Evolutionary conservation across 2,113 vertebrate species (phyloP).

Genomic region (Callospermophilus lateralis): DNA sequence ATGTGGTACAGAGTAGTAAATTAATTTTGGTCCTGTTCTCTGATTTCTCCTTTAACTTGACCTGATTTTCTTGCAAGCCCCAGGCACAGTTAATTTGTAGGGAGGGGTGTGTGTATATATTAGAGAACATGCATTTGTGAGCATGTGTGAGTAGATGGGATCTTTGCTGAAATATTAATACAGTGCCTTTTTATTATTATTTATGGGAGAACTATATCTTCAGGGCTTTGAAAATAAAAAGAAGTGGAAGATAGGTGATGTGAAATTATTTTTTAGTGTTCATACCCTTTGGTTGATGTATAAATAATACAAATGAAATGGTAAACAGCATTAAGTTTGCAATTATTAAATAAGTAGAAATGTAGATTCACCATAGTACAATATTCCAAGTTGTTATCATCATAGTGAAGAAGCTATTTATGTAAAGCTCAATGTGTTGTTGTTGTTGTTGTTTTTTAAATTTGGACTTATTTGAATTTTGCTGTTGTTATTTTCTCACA

Average conservation of each 20-base stretch:
- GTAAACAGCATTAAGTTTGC: slow-evolving; percentile 71
- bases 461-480: slow-evolving; percentile 67
- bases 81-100: slow-evolving; percentile 81
- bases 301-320: slow-evolving; percentile 81
- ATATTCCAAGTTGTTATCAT: slow-evolving; percentile 45
- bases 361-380: neutral
- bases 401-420: slow-evolving; percentile 59
- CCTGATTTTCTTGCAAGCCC: slow-evolving; percentile 83
- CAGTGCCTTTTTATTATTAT: slow-evolving; percentile 79
- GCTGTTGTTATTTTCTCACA: slow-evolving; percentile 53
- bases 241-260: slow-evolving; percentile 76
- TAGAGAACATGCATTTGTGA: slow-evolving; percentile 56
- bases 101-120: slow-evolving; percentile 75
- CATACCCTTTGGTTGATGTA: slow-evolving; percentile 73
- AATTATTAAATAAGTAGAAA: slow-evolving; percentile 74
- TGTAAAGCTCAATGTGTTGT: neutral
- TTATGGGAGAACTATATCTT: slow-evolving; percentile 76
- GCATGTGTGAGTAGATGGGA: slow-evolving; percentile 16
- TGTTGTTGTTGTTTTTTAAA: neutral
- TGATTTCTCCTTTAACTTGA: slow-evolving; percentile 84
- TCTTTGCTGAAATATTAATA: slow-evolving; percentile 81
- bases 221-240: slow-evolving; percentile 79
- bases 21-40: slow-evolving; percentile 83
- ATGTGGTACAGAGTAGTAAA: slow-evolving; percentile 76
- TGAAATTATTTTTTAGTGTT: slow-evolving; percentile 80